Evolutionary conservation across 2,113 vertebrate genomes (phyloP), one percentile per base, ranked within the genome.

Genomic region (Syngnathus scovelli): DNA sequence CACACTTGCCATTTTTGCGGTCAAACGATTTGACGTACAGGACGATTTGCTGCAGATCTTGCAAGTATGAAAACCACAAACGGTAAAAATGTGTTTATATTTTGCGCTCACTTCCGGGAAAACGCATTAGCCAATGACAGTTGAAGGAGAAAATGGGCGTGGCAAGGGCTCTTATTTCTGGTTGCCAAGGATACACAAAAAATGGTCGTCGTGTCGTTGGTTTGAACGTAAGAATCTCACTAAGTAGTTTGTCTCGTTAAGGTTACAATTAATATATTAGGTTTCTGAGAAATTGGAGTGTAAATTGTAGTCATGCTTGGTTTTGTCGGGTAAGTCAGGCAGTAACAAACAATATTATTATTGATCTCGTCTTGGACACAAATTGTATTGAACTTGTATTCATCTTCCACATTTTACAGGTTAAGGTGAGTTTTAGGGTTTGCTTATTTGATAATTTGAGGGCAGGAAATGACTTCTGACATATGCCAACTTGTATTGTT

Each of bases 151-250:
- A 61, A 61, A 4, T 61, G 38, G 62, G 46, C 27, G 62, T 12
- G 38, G 38, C 8, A 10, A 2, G 15, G 9, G 9, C 23, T 38
- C 2, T 18, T 1, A 21, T 49, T 23, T 21, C n/a, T 73, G 13
- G 81, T 88, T 86, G 52, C 78, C 68, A 77, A 2, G 76, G 83
- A 44, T 55, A 87, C 77, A 6, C 1, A 41, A 2, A 1, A 71
- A 55, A 66, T 5, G 6, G 1, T 2, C 0, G 7, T 55, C 19
- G 2, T 11, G 19, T 61, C 19, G 4, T 18, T 4, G 59, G 27
- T 36, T 36, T 58, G 6, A 16, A 23, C 52, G 52, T 55, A 58
- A 58, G 55, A 36, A 16, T 33, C 6, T 7, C 6, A 6, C 52
- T 18, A 58, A 3, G 7, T 58, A 16, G 55, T 33, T 36, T 36